Evolutionary conservation across 2,888 invertebrate genomes (phyloP), one percentile per base, ranked within the genome.

Genomic region (Lasioglossum malachurum): DNA sequence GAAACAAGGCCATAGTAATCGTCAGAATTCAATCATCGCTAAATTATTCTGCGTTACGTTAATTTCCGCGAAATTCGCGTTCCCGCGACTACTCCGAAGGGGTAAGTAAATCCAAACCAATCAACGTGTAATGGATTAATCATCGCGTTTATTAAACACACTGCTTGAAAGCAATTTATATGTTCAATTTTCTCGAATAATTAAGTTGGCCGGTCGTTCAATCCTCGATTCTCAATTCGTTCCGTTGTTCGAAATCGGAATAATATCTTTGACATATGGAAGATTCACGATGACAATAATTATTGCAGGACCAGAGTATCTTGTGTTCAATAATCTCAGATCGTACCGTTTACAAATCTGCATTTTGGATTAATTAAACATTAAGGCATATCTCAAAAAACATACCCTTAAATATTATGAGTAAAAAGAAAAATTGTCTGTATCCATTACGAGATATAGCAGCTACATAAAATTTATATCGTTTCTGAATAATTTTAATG

Each of bases 41-140:
- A 49, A 80, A 83, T 83, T 75, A 75, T 80, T 80, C 71, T 60
- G 8, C 27, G 53, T 74, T 38, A 27, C 49, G 71, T 75, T 38
- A 75, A 83, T 83, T 69, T 82, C 73, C 78, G 16, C 46, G 41
- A 38, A 78, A 75, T 83, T 75, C 41, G 0, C 44, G 67, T 74
- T 46, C 27, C 12, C 16, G 8, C 27, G n/a, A 53, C 46, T 67
- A n/a, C 53, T 53, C 53, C 27, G 41, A 81, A 76, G 23, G 2
- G 57, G 16, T 38, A 27, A 12, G 31, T 16, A 67, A 67, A 67
- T 67, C 35, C 67, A 23, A 67, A 67, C 35, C 67, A 67, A 67
- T 67, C 35, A 67, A 67, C 67, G 10, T 19, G 35, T 35, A 75
- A 60, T 75, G 41, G 10, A 72, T 57, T 80, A 80, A 80, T 83